These are phyloP conservation scores for Microplitis mediator DNA, from an alignment of 1,140 invertebrate genomes.

Conservation along the genomic window DNA sequence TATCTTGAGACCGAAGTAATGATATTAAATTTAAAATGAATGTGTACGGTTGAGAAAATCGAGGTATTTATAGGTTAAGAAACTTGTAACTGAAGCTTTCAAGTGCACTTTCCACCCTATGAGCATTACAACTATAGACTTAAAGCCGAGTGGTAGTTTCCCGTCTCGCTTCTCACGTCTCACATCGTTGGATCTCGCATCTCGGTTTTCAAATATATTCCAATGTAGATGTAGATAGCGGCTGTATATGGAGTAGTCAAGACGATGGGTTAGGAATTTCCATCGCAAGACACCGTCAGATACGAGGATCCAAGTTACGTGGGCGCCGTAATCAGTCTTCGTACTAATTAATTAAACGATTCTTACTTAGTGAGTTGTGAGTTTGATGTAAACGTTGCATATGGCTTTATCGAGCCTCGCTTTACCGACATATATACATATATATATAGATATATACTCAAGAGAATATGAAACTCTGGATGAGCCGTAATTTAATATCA, in stretches of 20 bases:
- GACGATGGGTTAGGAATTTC: too few species aligned
- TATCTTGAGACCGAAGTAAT: too few species aligned
- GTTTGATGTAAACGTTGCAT: neutral
- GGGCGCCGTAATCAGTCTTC: slow-evolving; percentile 34
- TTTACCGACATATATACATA: too few species aligned
- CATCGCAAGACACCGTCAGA: neutral
- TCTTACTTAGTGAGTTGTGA: neutral
- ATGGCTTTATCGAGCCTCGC: neutral
- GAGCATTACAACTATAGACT: neutral
- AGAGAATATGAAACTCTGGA: neutral
- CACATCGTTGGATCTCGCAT: neutral
- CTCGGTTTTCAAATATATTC: neutral
- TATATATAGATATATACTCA: neutral
- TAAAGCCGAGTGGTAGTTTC: too few species aligned
- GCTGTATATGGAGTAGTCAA: too few species aligned
- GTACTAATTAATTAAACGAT: slow-evolving; percentile 40
- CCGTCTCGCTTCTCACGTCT: too few species aligned
- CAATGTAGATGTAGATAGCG: neutral
- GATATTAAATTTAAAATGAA: too few species aligned
- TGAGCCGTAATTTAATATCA: too few species aligned
- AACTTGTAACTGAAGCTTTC: neutral
- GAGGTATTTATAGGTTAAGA: neutral
- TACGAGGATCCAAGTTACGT: neutral
- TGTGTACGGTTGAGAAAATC: too few species aligned
- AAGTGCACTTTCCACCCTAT: neutral